phyloP scores from a whole-genome alignment of 2,888 invertebrate species.

The Lithophane ornitopus region DNA sequence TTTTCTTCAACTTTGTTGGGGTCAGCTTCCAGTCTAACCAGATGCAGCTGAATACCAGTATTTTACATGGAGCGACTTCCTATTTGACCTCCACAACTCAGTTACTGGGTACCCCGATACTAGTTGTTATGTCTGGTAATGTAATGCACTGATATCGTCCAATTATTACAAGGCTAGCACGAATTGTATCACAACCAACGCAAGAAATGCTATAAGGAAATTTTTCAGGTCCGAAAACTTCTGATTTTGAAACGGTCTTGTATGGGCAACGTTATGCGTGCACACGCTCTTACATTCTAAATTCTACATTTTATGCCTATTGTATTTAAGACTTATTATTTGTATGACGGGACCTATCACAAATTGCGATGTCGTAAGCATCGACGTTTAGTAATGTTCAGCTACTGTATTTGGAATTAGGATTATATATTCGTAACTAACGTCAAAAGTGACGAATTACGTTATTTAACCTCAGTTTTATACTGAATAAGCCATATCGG shows the following conservation, averaged over 20 bases:
- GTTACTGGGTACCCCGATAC: background rate
- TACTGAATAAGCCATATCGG: background rate
- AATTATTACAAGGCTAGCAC: background rate
- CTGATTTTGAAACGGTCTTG: background rate
- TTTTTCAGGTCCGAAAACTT: too few species aligned
- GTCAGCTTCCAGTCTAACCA: background rate
- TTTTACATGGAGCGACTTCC: too few species aligned
- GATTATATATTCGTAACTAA: slow-evolving; percentile 1
- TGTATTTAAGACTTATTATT: background rate
- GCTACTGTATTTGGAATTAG: slow-evolving; percentile 1
- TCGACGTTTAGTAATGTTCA: background rate
- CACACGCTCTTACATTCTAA: background rate
- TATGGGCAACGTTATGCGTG: background rate
- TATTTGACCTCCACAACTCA: background rate
- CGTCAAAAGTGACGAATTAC: background rate
- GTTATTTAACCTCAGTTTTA: background rate
- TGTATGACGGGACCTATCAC: background rate
- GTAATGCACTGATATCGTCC: background rate
- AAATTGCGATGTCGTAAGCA: slow-evolving; percentile 16
- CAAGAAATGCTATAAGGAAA: background rate
- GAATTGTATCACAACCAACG: background rate
- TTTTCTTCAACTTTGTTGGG: too few species aligned
- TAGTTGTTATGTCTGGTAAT: background rate
- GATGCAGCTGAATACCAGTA: background rate
- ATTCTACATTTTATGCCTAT: too few species aligned